Percentiles rank a stretch among this genome's conserved stretches.
phyloP scores from a whole-genome alignment of 2,113 vertebrate genomes.

The Sclerurus mexicanus region DNA sequence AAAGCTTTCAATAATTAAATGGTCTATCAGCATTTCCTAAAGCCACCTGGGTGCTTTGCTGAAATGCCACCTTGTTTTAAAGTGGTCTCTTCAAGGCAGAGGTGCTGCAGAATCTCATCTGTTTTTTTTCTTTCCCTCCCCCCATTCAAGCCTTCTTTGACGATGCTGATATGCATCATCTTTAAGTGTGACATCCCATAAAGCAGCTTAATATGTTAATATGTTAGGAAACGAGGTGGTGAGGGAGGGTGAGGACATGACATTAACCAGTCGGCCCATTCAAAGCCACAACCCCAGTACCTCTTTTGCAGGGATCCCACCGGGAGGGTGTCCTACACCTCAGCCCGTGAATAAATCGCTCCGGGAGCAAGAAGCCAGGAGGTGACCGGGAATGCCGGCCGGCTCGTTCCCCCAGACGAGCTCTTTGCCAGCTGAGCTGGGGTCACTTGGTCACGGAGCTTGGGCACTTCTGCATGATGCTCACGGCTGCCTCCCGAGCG shows the following conservation, averaged over 20 bases:
- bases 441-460: neutral
- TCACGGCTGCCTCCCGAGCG: neutral
- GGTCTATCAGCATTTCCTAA: neutral
- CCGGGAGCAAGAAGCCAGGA: neutral
- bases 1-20: neutral
- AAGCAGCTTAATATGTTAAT: neutral
- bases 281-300: neutral
- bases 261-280: neutral
- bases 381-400: neutral
- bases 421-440: neutral
- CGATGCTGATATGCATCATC: neutral
- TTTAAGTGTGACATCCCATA: neutral
- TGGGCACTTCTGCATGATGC: neutral
- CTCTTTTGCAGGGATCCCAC: neutral
- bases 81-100: neutral
- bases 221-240: neutral
- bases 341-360: constrained; percentile 3
- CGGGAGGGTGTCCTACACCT: constrained; percentile 45
- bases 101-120: neutral
- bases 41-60: neutral
- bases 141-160: neutral
- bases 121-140: neutral
- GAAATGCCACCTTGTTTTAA: neutral
- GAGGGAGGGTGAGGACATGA: neutral
- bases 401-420: neutral